Evolutionary conservation across 2,888 invertebrate species (phyloP).

Genomic region (Panopea generosa): DNA sequence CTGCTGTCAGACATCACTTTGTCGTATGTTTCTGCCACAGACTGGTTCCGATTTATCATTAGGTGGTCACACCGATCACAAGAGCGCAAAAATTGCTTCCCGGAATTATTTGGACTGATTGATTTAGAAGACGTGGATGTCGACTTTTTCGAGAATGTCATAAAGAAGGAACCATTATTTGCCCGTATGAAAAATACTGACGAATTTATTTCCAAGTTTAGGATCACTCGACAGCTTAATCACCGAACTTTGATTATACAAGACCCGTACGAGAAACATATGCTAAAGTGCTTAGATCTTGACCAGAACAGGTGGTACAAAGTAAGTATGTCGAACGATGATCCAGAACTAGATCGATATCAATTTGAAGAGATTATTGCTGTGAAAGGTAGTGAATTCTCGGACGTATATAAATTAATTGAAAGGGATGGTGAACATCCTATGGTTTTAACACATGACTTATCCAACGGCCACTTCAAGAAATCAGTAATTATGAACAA

Average conservation of each 20-base stretch:
- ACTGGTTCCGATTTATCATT: constrained; percentile 14
- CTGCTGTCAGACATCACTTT: constrained; percentile 22
- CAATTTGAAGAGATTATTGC: too few species aligned
- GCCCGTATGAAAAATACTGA: background rate
- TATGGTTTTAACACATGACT: too few species aligned
- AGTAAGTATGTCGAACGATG: background rate
- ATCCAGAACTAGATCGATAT: background rate
- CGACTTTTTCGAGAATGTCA: constrained; percentile 5
- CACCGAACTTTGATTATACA: background rate
- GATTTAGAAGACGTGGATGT: constrained; percentile 9
- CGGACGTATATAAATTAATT: too few species aligned
- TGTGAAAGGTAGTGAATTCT: too few species aligned
- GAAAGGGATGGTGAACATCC: too few species aligned
- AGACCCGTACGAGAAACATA: background rate
- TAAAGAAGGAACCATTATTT: background rate
- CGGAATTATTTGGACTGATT: constrained; percentile 5
- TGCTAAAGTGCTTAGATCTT: constrained; percentile 7
- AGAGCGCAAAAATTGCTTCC: background rate
- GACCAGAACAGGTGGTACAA: constrained; percentile 6
- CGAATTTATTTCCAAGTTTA: background rate
- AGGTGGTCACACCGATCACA: constrained; percentile 20
- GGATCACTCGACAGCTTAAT: background rate
- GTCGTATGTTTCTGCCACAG: constrained; percentile 13
- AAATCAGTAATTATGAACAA: too few species aligned
- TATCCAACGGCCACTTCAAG: too few species aligned